Conservation (phyloP, 2,888 invertebrate genomes). For the Anagyrus pseudococci region DNA sequence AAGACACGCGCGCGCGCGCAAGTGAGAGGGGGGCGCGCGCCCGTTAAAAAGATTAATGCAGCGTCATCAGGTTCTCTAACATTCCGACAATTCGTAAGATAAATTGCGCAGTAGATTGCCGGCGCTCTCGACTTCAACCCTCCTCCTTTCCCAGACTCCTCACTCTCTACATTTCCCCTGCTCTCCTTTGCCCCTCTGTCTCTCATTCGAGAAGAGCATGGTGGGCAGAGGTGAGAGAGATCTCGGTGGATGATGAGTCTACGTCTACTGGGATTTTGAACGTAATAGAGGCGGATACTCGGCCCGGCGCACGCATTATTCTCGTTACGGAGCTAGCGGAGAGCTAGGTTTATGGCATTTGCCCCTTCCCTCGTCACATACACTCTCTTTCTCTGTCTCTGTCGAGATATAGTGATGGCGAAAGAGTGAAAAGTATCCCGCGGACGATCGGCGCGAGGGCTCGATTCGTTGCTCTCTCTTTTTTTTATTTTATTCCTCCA, state of each 20-base stretch:
- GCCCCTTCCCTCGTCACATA: neutral
- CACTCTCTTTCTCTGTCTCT: no score
- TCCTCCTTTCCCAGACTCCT: conserved; percentile 6
- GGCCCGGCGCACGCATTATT: conserved; percentile 49
- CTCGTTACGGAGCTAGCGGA: conserved; percentile 48
- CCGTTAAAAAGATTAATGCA: conserved; percentile 36
- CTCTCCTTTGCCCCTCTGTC: no score
- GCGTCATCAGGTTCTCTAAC: conserved; percentile 35
- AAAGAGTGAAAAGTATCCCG: no score
- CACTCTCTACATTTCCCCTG: no score
- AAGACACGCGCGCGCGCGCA: neutral
- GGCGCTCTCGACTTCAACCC: conserved; percentile 4
- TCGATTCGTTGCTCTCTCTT: neutral
- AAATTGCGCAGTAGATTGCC: conserved; percentile 35
- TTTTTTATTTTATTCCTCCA: no score
- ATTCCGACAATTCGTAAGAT: conserved; percentile 36
- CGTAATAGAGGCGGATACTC: conserved; percentile 46
- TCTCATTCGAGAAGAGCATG: neutral
- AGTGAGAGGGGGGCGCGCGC: neutral
- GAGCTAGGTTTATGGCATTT: conserved; percentile 43
- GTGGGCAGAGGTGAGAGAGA: neutral
- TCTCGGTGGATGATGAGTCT: conserved; percentile 40
- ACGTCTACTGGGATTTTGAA: conserved; percentile 50
- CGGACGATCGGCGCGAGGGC: no score
- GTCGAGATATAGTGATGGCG: no score